A percentile compares a stretch with the other conserved stretches of the same genome.
Evolutionary conservation across 2,888 invertebrate genomes (phyloP).

Genomic region (Yponomeuta malinellus): DNA sequence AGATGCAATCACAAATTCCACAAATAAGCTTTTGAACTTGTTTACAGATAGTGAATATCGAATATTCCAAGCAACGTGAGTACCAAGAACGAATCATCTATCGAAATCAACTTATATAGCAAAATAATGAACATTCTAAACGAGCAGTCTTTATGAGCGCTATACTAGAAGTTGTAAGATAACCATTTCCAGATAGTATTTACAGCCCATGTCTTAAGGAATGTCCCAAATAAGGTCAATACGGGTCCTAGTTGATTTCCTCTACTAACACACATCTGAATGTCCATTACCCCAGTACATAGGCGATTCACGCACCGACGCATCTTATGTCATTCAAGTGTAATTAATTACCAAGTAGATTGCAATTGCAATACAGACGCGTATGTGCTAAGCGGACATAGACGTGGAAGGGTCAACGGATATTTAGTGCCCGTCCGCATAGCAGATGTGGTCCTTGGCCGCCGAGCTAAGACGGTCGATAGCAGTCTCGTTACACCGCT

Average conservation of each 20-base stretch:
- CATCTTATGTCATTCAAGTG: constrained; percentile 64
- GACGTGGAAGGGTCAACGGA: constrained; percentile 64
- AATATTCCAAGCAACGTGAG: too few relatives aligned
- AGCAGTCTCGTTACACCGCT: constrained; percentile 63
- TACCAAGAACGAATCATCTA: too few relatives aligned
- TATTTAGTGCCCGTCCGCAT: constrained; percentile 63
- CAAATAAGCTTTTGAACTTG: too few relatives aligned
- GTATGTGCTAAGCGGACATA: constrained; percentile 48
- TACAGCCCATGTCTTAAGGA: not conserved
- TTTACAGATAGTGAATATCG: too few relatives aligned
- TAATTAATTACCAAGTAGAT: constrained; percentile 69
- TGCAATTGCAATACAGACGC: constrained; percentile 45
- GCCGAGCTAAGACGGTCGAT: constrained; percentile 72
- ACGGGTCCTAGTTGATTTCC: not conserved
- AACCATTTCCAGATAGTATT: not conserved
- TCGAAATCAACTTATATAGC: too few relatives aligned
- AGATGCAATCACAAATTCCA: too few relatives aligned
- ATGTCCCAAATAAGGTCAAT: not conserved
- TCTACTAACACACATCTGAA: constrained; percentile 1
- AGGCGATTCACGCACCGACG: constrained; percentile 11
- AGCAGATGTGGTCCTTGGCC: constrained; percentile 72
- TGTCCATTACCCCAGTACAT: not conserved
- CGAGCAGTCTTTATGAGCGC: too few relatives aligned
- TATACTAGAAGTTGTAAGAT: not conserved
- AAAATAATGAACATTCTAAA: too few relatives aligned